A percentile compares a stretch with the other conserved stretches of the same genome.
phyloP scores from a whole-genome alignment of 2,797 vertebrate species.

The Sebastes vulpes region DNA sequence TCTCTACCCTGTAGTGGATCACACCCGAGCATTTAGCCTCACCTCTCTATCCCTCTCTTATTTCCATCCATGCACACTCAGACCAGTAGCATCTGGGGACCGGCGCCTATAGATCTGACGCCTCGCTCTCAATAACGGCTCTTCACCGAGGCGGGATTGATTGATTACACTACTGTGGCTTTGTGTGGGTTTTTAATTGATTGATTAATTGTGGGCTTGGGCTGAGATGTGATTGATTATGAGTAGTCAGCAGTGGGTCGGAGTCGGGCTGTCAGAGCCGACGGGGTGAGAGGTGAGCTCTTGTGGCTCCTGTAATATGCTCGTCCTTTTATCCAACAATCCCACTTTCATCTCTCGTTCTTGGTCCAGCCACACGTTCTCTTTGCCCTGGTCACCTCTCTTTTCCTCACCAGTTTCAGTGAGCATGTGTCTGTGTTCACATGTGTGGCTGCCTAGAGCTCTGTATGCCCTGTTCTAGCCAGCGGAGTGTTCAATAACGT shows the following conservation, averaged over 20 bases:
- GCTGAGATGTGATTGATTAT: slow-evolving; percentile 79
- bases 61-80: slow-evolving; percentile 19
- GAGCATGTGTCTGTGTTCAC: slow-evolving; percentile 2
- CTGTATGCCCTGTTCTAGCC: slow-evolving; percentile 55
- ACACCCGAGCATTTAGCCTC: slow-evolving; percentile 62
- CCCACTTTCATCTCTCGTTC: slow-evolving; percentile 20
- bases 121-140: slow-evolving; percentile 57
- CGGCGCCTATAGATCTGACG: slow-evolving; percentile 64
- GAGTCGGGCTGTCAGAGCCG: slow-evolving; percentile 46
- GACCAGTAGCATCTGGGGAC: slow-evolving; percentile 40
- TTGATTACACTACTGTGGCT: slow-evolving; percentile 74
- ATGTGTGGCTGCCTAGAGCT: slow-evolving; percentile 46
- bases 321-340: slow-evolving; percentile 45
- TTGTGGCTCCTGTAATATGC: slow-evolving; percentile 36
- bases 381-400: slow-evolving; percentile 49
- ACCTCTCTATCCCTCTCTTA: slow-evolving; percentile 33
- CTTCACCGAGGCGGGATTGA: slow-evolving; percentile 67
- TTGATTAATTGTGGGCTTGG: slow-evolving; percentile 77
- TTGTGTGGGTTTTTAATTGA: slow-evolving; percentile 83
- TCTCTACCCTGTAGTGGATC: slow-evolving; percentile 60
- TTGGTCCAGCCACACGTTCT: slow-evolving; percentile 26
- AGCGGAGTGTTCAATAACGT: slow-evolving; percentile 56
- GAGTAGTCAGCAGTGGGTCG: slow-evolving; percentile 57
- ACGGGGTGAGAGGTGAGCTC: slow-evolving; percentile 57
- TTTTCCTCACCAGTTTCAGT: slow-evolving; percentile 24